Conservation (phyloP, 2,113 vertebrate genomes). For the Chlorodrepanis virens region DNA sequence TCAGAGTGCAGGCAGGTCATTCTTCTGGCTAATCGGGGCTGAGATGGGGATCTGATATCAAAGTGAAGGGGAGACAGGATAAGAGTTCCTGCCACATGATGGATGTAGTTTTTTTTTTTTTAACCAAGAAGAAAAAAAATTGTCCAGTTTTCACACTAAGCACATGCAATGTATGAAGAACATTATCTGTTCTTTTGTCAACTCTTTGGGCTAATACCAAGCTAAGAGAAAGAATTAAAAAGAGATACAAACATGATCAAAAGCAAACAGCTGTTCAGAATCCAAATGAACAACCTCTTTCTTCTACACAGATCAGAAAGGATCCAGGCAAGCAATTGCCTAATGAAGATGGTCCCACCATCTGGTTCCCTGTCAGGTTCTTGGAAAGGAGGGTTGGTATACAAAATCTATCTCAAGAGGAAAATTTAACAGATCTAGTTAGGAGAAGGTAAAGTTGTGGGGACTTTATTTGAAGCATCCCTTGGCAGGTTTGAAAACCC, state of each 20-base stretch:
- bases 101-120: background rate
- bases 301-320: background rate
- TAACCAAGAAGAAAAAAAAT: background rate
- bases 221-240: background rate
- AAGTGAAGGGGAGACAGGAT: background rate
- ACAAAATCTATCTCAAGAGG: background rate
- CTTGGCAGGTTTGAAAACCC: background rate
- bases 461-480: background rate
- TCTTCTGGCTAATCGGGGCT: background rate
- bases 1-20: background rate
- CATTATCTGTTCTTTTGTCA: background rate
- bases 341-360: background rate
- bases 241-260: background rate
- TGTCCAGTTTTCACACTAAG: background rate
- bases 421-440: background rate
- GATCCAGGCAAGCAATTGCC: background rate
- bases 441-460: background rate
- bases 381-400: background rate
- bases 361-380: background rate
- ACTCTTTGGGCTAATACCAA: background rate
- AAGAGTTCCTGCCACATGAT: background rate
- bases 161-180: background rate
- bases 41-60: background rate
- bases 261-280: conserved; percentile 8
- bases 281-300: background rate